Conservation (phyloP, 2,113 vertebrate genomes). For the Saccopteryx bilineata region DNA sequence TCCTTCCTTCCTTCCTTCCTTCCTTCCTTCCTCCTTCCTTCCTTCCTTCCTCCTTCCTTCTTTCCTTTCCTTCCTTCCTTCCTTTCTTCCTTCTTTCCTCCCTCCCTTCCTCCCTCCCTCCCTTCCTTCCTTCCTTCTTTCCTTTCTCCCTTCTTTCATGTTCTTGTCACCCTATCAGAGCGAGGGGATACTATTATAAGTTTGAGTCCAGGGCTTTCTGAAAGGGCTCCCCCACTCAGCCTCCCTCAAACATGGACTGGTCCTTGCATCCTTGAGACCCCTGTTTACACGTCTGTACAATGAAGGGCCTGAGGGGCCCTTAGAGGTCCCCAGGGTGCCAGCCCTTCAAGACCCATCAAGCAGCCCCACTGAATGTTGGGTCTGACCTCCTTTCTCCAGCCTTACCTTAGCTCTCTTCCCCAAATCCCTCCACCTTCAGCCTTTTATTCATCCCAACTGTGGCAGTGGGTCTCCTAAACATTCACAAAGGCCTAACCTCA, state of each 20-base stretch:
- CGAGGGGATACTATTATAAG: not conserved
- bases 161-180: not conserved
- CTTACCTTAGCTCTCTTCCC: not conserved
- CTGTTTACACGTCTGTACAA: not conserved
- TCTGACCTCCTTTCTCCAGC: not conserved
- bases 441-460: not conserved
- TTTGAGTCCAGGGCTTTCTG: not conserved
- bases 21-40: not conserved
- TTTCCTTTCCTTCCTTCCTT: not conserved
- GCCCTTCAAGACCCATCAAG: not conserved
- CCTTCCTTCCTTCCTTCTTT: too few relatives aligned
- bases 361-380: not conserved
- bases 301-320: not conserved
- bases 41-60: too few relatives aligned
- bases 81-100: not conserved
- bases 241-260: not conserved
- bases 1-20: not conserved
- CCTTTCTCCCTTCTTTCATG: not conserved
- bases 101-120: too few relatives aligned
- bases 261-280: not conserved
- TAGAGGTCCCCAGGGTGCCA: not conserved
- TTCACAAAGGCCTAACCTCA: not conserved
- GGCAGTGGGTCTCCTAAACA: not conserved
- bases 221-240: not conserved
- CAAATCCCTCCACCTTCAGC: not conserved